phyloP scores from a whole-genome alignment of 2,113 vertebrate genomes.

The Etia nguti region DNA sequence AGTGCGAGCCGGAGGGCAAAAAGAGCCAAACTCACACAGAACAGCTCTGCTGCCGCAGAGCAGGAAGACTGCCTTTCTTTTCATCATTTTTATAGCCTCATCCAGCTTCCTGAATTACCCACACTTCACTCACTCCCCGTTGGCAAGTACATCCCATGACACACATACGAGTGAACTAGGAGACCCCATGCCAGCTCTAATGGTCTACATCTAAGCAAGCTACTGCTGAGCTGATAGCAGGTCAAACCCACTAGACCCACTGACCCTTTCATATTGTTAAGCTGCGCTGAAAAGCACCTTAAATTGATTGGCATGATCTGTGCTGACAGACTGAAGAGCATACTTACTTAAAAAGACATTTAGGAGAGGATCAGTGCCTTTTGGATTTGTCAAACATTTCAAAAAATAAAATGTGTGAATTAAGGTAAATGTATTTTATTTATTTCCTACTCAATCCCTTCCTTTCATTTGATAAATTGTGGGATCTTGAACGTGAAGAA shows the following conservation, averaged over 20 bases:
- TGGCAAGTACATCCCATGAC: conserved; percentile 32
- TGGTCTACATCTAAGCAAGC: conserved; percentile 24
- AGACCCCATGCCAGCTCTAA: conserved; percentile 27
- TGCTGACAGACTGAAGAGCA: background rate
- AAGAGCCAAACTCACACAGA: conserved; percentile 30
- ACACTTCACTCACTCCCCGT: conserved; percentile 29
- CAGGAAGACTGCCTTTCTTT: conserved; percentile 64
- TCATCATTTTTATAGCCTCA: conserved; percentile 69
- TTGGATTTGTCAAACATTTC: background rate
- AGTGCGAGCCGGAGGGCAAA: conserved; percentile 40
- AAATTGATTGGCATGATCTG: background rate
- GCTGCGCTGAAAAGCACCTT: background rate
- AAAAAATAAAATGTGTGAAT: background rate
- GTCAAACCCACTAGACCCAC: conserved; percentile 13
- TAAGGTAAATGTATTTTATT: fast-evolving
- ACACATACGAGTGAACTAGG: conserved; percentile 5
- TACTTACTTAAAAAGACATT: background rate
- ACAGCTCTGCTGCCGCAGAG: conserved; percentile 5
- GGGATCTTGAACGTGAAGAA: background rate
- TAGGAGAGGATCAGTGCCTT: background rate
- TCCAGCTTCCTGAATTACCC: conserved; percentile 61
- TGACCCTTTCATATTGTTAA: background rate
- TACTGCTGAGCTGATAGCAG: conserved; percentile 21
- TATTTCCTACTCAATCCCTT: background rate
- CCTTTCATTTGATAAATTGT: background rate